Evolutionary conservation across 2,888 invertebrate genomes (phyloP).

Genomic region (Synergus laeviventris): DNA sequence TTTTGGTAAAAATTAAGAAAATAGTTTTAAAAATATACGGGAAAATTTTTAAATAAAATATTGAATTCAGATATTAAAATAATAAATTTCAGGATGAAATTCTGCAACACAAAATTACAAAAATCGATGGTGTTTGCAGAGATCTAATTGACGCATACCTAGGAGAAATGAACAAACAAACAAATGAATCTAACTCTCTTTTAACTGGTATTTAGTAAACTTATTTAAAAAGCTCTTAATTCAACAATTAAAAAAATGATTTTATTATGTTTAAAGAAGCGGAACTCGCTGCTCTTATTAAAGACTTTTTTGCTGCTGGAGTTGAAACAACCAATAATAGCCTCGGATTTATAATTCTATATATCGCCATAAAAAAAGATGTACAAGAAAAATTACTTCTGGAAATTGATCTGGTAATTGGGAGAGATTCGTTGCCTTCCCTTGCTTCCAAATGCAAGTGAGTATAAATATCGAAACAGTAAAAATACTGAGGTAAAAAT

Average conservation of each 20-base stretch:
- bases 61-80: background rate
- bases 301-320: slow-evolving; percentile 91
- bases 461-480: slow-evolving; percentile 41
- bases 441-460: slow-evolving; percentile 70
- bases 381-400: slow-evolving; percentile 85
- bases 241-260: background rate
- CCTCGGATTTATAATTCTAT: slow-evolving; percentile 85
- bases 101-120: slow-evolving; percentile 59
- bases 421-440: slow-evolving; percentile 81
- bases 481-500: background rate
- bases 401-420: slow-evolving; percentile 86
- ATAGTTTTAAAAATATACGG: background rate
- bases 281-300: slow-evolving; percentile 85
- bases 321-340: slow-evolving; percentile 90
- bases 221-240: background rate
- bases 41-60: background rate
- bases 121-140: slow-evolving; percentile 55
- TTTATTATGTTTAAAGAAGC: slow-evolving; percentile 76
- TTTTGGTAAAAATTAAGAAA: slow-evolving; percentile 72
- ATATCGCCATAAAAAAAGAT: slow-evolving; percentile 82
- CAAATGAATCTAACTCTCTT: slow-evolving; percentile 56
- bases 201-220: slow-evolving; percentile 64
- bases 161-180: slow-evolving; percentile 62
- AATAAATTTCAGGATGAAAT: slow-evolving; percentile 60
- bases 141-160: slow-evolving; percentile 70